Conservation (phyloP, 2,888 invertebrate genomes). For the Caenorhabditis angaria region DNA sequence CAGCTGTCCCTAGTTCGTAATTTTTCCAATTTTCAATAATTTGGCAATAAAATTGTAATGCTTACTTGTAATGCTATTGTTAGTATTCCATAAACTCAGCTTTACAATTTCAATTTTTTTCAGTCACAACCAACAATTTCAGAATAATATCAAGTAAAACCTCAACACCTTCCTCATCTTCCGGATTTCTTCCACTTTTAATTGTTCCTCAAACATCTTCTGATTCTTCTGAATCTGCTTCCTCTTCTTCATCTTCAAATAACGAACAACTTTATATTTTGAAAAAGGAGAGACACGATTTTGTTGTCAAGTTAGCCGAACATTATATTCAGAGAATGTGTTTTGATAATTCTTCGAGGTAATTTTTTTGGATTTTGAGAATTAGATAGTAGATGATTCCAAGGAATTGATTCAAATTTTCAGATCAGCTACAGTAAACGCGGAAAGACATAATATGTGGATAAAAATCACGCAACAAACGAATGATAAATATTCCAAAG, state of each 20-base stretch:
- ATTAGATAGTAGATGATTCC: too few relatives aligned
- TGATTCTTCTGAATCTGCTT: not conserved
- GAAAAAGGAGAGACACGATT: conserved; percentile 44
- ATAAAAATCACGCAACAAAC: conserved; percentile 31
- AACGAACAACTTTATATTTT: conserved; percentile 13
- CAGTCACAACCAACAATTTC: not conserved
- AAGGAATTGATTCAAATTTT: not conserved
- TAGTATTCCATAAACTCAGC: too few relatives aligned
- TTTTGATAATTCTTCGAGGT: conserved; percentile 41
- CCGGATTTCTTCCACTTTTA: not conserved
- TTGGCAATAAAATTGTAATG: too few relatives aligned
- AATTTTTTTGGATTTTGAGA: not conserved
- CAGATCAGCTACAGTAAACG: conserved; percentile 32
- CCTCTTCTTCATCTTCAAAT: conserved; percentile 1
- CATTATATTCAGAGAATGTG: conserved; percentile 39
- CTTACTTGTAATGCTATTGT: too few relatives aligned
- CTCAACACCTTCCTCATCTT: not conserved
- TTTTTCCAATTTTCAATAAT: too few relatives aligned
- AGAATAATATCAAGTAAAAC: not conserved
- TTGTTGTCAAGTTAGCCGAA: conserved; percentile 33
- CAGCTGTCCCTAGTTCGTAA: too few relatives aligned
- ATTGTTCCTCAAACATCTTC: not conserved
- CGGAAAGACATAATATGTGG: conserved; percentile 44
- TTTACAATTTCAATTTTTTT: too few relatives aligned
- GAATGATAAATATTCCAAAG: conserved; percentile 24